phyloP scores from a whole-genome alignment of 2,888 invertebrate genomes.

The Empis stercorea region DNA sequence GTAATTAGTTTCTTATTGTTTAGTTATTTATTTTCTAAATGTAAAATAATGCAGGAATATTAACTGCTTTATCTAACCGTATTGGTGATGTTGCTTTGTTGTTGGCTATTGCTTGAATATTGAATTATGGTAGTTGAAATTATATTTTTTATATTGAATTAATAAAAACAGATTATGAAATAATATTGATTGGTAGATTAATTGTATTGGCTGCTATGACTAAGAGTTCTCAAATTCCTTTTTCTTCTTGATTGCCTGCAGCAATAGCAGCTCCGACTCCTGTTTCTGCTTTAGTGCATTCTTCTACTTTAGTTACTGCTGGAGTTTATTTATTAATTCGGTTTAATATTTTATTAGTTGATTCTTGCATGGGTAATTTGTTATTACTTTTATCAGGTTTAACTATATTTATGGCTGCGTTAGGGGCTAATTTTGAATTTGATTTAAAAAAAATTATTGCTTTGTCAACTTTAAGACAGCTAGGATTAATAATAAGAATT shows the following conservation, averaged over 20 bases:
- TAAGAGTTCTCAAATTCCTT: conserved; percentile 47
- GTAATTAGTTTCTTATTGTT: conserved; percentile 58
- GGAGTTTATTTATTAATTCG: conserved; percentile 62
- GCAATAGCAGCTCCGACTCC: conserved; percentile 65
- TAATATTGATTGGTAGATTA: conserved; percentile 36
- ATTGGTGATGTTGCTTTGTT: conserved; percentile 58
- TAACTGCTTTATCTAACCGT: conserved; percentile 60
- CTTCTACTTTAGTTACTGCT: conserved; percentile 65
- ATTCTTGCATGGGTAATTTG: conserved; percentile 35
- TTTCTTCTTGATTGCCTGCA: conserved; percentile 61
- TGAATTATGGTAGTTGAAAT: conserved; percentile 43
- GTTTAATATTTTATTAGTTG: conserved; percentile 42
- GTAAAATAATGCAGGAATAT: conserved; percentile 53
- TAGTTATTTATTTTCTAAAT: conserved; percentile 45
- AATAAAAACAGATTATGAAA: conserved; percentile 37
- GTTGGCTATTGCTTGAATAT: conserved; percentile 44
- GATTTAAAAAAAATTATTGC: conserved; percentile 71
- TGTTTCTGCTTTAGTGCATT: conserved; percentile 62
- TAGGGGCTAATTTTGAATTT: conserved; percentile 49
- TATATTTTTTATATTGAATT: conserved; percentile 42
- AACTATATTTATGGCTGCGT: conserved; percentile 48
- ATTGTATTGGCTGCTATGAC: conserved; percentile 49
- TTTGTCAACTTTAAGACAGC: conserved; percentile 59
- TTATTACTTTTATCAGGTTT: conserved; percentile 43
- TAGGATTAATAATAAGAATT: conserved; percentile 58